Evolutionary conservation across 2,797 vertebrate species (phyloP), one percentile per base, ranked within the genome.

Genomic region (Sarcophilus harrisii): DNA sequence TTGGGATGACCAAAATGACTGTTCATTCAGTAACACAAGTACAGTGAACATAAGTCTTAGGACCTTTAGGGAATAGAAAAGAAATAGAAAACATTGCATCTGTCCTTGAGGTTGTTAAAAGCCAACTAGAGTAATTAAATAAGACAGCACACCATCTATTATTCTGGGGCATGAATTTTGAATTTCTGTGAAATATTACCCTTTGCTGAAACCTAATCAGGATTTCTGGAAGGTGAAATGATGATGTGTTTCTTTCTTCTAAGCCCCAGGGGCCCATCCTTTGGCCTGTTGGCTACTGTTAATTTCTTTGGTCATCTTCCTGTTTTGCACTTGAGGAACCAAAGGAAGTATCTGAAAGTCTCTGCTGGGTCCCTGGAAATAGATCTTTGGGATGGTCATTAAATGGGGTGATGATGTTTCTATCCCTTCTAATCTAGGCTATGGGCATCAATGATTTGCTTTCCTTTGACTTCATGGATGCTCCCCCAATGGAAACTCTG

Each of bases 381-480:
- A 55, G 52, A 14, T 12, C 38, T n/a, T 49, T n/a, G 28, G 52
- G 30, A 32, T 52, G 24, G 94, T 90, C 93, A 29, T 58, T 5
- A 0, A 49, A 13, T 66, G 91, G 81, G 45, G 32, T 94, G 59
- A 91, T n/a, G 45, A 27, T 5, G 0, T 0, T 93, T 96, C 92
- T 95, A 90, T 97, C 62, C 32, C 0, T 58, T 94, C 10, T 62
- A 0, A 96, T 95, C 92, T 98, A 99, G 99, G 99, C 99, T 0
- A 99, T 99, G 99, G 99, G 99, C 93, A 99, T 99, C 98, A 99
- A 99, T 3, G 99, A 99, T 98, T 98, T 99, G 90, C 99, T 99
- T 58, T 99, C 99, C 8, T 99, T 99, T 93, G 99, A 99, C 98
- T 99, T 99, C 94, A 99, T 99, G 99, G 99, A 99, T 57, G 99